Conservation (phyloP, 2,113 vertebrate genomes). For the Ailurus styani region DNA sequence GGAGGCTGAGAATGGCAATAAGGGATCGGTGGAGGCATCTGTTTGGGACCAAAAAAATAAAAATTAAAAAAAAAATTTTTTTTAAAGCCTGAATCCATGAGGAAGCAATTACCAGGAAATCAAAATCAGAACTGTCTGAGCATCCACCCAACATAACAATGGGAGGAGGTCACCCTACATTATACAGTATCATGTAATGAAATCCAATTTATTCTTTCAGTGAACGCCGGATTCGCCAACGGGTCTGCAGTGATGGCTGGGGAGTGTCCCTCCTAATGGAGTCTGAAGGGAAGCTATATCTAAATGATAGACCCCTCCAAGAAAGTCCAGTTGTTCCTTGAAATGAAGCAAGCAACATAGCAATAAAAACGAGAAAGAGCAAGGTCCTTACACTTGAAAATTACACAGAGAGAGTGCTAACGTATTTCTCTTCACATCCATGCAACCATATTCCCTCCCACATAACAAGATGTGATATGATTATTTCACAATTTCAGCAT, state of each 20-base stretch:
- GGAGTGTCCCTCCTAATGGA: not conserved
- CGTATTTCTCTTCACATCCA: not conserved
- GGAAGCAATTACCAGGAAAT: conserved; percentile 55
- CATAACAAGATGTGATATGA: not conserved
- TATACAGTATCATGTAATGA: not conserved
- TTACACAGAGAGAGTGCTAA: not conserved
- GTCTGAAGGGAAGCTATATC: not conserved
- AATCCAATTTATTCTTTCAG: not conserved
- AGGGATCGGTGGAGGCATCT: not conserved
- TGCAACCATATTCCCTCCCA: not conserved
- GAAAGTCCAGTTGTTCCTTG: not conserved
- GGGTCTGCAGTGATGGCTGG: not conserved
- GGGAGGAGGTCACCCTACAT: conserved; percentile 17
- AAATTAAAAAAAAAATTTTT: not conserved
- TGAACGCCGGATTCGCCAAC: not conserved
- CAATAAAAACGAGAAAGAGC: not conserved
- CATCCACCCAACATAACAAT: conserved; percentile 43
- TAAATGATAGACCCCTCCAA: not conserved
- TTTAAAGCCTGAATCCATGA: not conserved
- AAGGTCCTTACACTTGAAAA: not conserved
- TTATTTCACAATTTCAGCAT: not conserved
- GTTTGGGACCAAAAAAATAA: not conserved
- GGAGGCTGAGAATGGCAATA: conserved; percentile 7
- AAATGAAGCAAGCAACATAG: not conserved
- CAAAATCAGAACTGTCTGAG: conserved; percentile 58